Percentiles rank a stretch among this genome's conserved stretches.
These are phyloP conservation scores for Tricholaema leucomelas DNA, from an alignment of 2,113 vertebrate species.

Conservation along the genomic window DNA sequence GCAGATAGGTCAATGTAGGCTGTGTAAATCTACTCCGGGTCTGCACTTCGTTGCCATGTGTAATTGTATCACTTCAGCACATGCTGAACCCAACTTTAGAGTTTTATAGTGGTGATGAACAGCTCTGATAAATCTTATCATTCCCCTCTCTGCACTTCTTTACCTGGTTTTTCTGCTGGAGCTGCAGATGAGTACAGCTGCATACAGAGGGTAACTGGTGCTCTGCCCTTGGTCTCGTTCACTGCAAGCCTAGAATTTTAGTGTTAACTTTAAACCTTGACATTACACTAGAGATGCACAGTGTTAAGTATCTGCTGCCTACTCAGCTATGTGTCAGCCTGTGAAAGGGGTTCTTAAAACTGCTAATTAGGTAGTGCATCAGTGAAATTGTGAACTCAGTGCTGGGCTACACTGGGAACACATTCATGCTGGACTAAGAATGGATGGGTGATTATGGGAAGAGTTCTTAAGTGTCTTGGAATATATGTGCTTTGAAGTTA, in stretches of 20 bases:
- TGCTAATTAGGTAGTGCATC: neutral
- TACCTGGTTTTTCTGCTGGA: neutral
- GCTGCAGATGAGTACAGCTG: accelerated
- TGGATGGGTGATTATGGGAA: neutral
- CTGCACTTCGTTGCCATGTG: neutral
- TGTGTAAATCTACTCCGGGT: neutral
- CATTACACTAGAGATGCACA: neutral
- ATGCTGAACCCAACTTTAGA: neutral
- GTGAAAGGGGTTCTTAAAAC: neutral
- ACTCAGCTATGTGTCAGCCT: neutral
- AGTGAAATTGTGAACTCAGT: neutral
- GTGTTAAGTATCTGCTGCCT: neutral
- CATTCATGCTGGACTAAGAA: neutral
- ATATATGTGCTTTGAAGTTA: neutral
- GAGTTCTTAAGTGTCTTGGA: neutral
- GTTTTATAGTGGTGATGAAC: neutral
- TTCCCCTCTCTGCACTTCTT: neutral
- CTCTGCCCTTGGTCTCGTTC: neutral
- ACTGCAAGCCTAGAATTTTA: neutral
- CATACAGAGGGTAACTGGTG: neutral
- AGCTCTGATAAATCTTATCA: neutral
- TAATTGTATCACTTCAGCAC: constrained; percentile 12
- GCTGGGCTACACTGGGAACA: neutral
- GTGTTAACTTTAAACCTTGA: neutral
- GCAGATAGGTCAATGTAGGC: neutral